Evolutionary conservation across 2,113 vertebrate species (phyloP).

Genomic region (Galemys pyrenaicus): DNA sequence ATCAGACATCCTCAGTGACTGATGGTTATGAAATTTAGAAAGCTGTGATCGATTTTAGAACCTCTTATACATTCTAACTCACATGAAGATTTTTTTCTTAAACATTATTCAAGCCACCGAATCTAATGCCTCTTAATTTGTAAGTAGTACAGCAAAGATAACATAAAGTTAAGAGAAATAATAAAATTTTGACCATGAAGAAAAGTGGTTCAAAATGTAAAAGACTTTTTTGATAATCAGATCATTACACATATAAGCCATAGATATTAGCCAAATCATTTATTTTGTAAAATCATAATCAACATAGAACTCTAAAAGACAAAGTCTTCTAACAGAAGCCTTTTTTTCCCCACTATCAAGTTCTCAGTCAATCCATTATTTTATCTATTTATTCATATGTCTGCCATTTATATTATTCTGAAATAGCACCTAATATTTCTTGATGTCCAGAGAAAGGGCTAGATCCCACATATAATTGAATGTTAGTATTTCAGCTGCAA

Average conservation of each 20-base stretch:
- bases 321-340: background rate
- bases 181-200: background rate
- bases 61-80: constrained; percentile 25
- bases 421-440: background rate
- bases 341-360: background rate
- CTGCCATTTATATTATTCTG: background rate
- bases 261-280: background rate
- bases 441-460: background rate
- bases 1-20: constrained; percentile 30
- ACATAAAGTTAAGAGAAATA: background rate
- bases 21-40: constrained; percentile 32
- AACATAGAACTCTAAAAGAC: background rate
- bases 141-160: background rate
- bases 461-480: background rate
- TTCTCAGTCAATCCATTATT: background rate
- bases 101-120: background rate
- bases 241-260: background rate
- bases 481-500: background rate
- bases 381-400: background rate
- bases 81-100: background rate
- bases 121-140: background rate
- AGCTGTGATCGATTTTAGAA: constrained; percentile 60
- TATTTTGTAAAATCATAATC: background rate
- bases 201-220: background rate
- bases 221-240: background rate